Percentiles rank a stretch among this genome's conserved stretches.
These are phyloP conservation scores for Xiphophorus birchmanni DNA, from an alignment of 2,797 vertebrate genomes.

Conservation along the genomic window DNA sequence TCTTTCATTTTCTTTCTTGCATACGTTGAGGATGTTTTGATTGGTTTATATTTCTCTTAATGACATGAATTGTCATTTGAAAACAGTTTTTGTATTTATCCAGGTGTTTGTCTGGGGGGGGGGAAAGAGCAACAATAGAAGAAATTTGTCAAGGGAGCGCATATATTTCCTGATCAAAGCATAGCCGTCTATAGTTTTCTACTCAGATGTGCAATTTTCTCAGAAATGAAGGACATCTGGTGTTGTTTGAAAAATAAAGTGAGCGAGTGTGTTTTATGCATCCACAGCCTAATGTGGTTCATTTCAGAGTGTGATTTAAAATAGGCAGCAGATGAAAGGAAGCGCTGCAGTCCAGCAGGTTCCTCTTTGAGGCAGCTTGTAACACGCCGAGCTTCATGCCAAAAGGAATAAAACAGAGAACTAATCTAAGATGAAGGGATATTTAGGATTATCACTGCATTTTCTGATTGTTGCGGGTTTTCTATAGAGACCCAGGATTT, in stretches of 20 bases:
- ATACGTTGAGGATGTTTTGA: background rate
- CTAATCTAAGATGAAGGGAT: slow-evolving; percentile 62
- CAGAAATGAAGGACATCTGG: slow-evolving; percentile 38
- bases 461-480: slow-evolving; percentile 48
- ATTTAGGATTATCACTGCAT: slow-evolving; percentile 56
- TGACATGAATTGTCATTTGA: background rate
- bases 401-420: slow-evolving; percentile 56
- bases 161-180: background rate
- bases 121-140: background rate
- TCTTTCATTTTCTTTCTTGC: background rate
- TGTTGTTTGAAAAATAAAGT: slow-evolving; percentile 38
- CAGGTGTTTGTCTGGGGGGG: background rate
- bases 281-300: slow-evolving; percentile 53
- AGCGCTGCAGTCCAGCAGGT: slow-evolving; percentile 26
- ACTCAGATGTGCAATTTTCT: background rate
- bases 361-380: slow-evolving; percentile 40
- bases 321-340: slow-evolving; percentile 61
- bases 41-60: background rate
- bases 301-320: slow-evolving; percentile 44
- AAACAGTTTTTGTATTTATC: background rate
- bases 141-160: background rate
- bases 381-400: slow-evolving; percentile 47
- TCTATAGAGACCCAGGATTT: slow-evolving; percentile 32
- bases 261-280: slow-evolving; percentile 28
- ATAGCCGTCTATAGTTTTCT: background rate